Evolutionary conservation across 2,113 vertebrate species (phyloP), one percentile per base, ranked within the genome.

Genomic region (Hypanus sabinus): DNA sequence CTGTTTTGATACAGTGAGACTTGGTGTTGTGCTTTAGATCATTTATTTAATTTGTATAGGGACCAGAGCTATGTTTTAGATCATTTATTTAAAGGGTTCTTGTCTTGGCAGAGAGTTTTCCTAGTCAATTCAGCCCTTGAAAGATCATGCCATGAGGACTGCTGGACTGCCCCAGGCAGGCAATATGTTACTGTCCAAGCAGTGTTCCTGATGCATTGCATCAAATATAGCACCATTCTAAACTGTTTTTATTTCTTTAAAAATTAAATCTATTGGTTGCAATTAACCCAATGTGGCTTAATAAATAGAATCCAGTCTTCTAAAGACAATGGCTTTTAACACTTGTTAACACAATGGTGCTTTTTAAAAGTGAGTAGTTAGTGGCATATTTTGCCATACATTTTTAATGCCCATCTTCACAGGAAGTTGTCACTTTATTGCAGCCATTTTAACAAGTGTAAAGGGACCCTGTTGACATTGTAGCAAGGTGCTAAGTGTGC

Each of bases 1-100:
- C 60, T 20, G n/a, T 90, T 65, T 68, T 65, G 85, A 90, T 90
- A 90, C 1, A 18, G 14, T 33, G 85, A 33, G 85, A 33, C n/a
- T 60, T 33, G 20, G 60, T 90, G 60, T 90, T 90, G 6, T 18
- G 60, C 85, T 90, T 90, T 90, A 90, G 85, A 90, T 90, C 85
- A 90, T 90, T 90, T 90, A 90, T 90, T 90, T 90, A 90, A 90
- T 90, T 90, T 90, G 85, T 90, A 65, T 62, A 90, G 85, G 85
- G 85, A 90, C 30, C 18, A 65, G 14, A 33, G 60, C 30, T 33
- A 90, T 36, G 60, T 62, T 90, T 79, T n/a, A 65, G 85, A 90
- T 90, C 85, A 90, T 90, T 90, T 90, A 90, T 90, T 90, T 90
- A 90, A 90, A 36, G 60, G 60, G 30, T 90, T 90, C 60, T 90